phyloP scores from a whole-genome alignment of 92 coral and sea anemone genomes.

The Heteractis magnifica region DNA sequence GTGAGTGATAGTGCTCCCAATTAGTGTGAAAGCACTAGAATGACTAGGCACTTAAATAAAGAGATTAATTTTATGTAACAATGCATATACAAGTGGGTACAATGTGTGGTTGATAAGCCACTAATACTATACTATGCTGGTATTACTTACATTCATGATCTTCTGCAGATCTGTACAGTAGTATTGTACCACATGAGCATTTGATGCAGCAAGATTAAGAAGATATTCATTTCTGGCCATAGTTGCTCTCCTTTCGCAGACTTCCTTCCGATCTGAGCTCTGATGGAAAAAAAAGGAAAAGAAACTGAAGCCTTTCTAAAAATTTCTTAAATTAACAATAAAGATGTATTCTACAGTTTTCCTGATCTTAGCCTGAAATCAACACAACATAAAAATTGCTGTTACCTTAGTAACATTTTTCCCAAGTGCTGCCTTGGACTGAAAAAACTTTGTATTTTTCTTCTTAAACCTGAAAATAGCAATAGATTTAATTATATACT shows the following conservation, averaged over 20 bases:
- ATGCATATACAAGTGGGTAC: too few relatives aligned
- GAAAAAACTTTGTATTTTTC: slow-evolving; percentile 90
- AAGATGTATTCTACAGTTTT: too few relatives aligned
- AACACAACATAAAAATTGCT: neutral
- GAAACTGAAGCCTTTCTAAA: neutral
- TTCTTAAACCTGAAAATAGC: slow-evolving; percentile 69
- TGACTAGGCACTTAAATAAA: too few relatives aligned
- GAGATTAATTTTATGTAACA: too few relatives aligned
- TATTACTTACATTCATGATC: slow-evolving; percentile 69
- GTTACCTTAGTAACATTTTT: slow-evolving; percentile 83
- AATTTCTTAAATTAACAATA: neutral
- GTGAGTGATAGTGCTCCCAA: too few relatives aligned
- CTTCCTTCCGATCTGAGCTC: slow-evolving; percentile 85
- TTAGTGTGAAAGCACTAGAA: too few relatives aligned
- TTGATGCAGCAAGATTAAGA: slow-evolving; percentile 76
- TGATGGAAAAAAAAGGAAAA: slow-evolving; percentile 13
- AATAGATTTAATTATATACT: neutral
- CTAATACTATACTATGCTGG: too few relatives aligned
- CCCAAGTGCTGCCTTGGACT: slow-evolving; percentile 86
- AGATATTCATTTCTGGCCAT: slow-evolving; percentile 91
- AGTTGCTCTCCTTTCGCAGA: slow-evolving; percentile 59
- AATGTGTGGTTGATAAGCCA: too few relatives aligned
- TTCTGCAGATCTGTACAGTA: slow-evolving; percentile 77
- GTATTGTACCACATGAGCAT: slow-evolving; percentile 88
- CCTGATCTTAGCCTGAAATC: too few relatives aligned